Conservation (phyloP, 2,797 vertebrate genomes). For the Allobates femoralis region DNA sequence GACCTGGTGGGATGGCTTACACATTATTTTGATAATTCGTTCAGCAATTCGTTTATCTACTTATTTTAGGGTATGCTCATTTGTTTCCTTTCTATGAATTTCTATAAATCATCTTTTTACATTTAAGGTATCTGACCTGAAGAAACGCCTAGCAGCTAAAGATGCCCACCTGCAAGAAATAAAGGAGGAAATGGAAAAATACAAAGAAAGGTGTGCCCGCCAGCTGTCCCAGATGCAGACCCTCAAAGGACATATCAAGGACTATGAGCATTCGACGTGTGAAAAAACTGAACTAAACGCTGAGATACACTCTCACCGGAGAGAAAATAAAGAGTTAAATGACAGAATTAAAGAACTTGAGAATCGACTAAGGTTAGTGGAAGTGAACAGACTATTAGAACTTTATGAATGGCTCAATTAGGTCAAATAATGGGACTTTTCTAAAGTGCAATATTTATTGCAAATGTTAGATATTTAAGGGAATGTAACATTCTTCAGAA, state of each 20-base stretch:
- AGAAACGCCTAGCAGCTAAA: slow-evolving; percentile 66
- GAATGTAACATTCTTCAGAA: too few relatives aligned
- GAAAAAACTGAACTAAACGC: slow-evolving; percentile 64
- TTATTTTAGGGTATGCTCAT: too few relatives aligned
- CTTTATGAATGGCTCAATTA: background rate
- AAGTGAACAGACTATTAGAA: background rate
- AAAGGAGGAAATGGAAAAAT: slow-evolving; percentile 67
- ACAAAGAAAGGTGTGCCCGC: slow-evolving; percentile 65
- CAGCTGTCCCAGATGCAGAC: slow-evolving; percentile 66
- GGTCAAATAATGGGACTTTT: too few relatives aligned
- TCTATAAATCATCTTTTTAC: too few relatives aligned
- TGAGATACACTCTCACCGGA: slow-evolving; percentile 64
- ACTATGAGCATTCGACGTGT: slow-evolving; percentile 65
- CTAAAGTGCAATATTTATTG: too few relatives aligned
- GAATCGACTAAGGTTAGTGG: slow-evolving; percentile 67
- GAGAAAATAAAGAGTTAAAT: slow-evolving; percentile 67
- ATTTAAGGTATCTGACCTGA: slow-evolving; percentile 68
- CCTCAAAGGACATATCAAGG: slow-evolving; percentile 66
- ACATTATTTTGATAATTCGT: too few relatives aligned
- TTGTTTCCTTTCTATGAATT: too few relatives aligned
- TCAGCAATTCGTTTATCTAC: too few relatives aligned
- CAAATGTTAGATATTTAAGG: too few relatives aligned
- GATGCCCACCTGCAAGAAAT: slow-evolving; percentile 65
- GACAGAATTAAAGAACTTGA: slow-evolving; percentile 67
- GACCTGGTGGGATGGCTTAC: too few relatives aligned